Evolutionary conservation across 2,888 invertebrate genomes (phyloP).

Genomic region (Drosophila acutilabella): DNA sequence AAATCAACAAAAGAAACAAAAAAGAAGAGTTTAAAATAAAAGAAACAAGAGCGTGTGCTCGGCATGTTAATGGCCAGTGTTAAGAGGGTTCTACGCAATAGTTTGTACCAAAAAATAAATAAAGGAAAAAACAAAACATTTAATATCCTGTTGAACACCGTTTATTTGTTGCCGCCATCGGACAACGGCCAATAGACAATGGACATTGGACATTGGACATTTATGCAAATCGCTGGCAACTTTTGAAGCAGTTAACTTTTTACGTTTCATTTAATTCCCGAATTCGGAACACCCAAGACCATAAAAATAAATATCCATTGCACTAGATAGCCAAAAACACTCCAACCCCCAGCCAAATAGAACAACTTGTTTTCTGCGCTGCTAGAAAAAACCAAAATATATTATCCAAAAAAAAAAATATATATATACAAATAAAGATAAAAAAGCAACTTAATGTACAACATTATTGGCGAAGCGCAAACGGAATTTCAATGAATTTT

Average conservation of each 20-base stretch:
- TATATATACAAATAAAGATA: slow-evolving; percentile 13
- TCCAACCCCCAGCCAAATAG: slow-evolving; percentile 29
- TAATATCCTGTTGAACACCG: slow-evolving; percentile 78
- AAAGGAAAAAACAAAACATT: slow-evolving; percentile 34
- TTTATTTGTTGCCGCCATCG: slow-evolving; percentile 50
- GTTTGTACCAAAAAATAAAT: slow-evolving; percentile 33
- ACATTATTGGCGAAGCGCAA: slow-evolving; percentile 69
- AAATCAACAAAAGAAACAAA: slow-evolving; percentile 16
- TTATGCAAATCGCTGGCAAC: slow-evolving; percentile 64
- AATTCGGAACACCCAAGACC: slow-evolving; percentile 73
- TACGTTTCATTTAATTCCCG: slow-evolving; percentile 69
- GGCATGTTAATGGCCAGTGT: slow-evolving; percentile 56
- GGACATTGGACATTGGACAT: slow-evolving; percentile 27
- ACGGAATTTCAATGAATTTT: slow-evolving; percentile 63
- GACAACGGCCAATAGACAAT: slow-evolving; percentile 26
- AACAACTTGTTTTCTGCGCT: slow-evolving; percentile 46
- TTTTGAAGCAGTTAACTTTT: slow-evolving; percentile 49
- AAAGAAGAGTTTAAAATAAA: slow-evolving; percentile 4
- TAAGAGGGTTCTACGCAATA: slow-evolving; percentile 60
- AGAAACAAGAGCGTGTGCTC: slow-evolving; percentile 35
- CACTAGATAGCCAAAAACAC: slow-evolving; percentile 40
- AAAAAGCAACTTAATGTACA: slow-evolving; percentile 64
- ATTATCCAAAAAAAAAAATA: slow-evolving; percentile 34
- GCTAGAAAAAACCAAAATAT: slow-evolving; percentile 19
- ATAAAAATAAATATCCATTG: slow-evolving; percentile 63